Base-by-base conservation (phyloP, 2,113 vertebrate genomes). In the Entosphenus tridentatus region DNA sequence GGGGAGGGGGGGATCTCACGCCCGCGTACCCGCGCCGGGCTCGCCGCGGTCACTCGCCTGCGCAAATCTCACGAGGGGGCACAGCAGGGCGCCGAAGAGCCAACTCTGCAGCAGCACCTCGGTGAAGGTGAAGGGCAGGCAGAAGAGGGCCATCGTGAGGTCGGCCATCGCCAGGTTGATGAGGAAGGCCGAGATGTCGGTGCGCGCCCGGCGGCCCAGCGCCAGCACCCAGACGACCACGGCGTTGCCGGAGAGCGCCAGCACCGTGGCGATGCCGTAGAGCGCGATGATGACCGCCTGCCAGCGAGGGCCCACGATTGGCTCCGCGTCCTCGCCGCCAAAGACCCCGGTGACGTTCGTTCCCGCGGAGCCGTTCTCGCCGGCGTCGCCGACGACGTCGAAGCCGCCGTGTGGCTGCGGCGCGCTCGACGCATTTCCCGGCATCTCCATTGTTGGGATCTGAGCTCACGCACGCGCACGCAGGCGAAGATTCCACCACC, bases 91-190 rank as follows among this genome's bases (percentile, higher is more conserved):
- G 9, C 70, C 70, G 57, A 70, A 70, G 2, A 67, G 70, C 70
- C 70, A 70, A 55, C 57, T 65, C 55, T 70, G 70, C 17, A 70
- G 58, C 55, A 70, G 70, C 6, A 55, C 70, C 58, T 70, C 70
- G 2, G 70, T 70, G 55, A 70, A 70, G 12, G 70, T 70, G 21
- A 70, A 65, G 13, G 70, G 70, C 7, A 70, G 62, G 56, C 70
- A 70, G 11, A 70, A 70, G 21, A 70, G 56, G 58, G 70, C 70
- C 70, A 70, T 70, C 4, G 70, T 70, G 55, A 70, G 21, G 70
- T 70, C 70, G 39, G 70, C 70, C 39, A 70, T n/a, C 17, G 70
- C 70, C 6, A 70, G 58, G 58, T 70, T 70, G 70, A 70, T 70
- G 70, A 70, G 70, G 21, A 70, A 70, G 56, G 56, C 58, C 6